Percentiles rank a stretch among this genome's conserved stretches.
Evolutionary conservation across 2,797 vertebrate genomes (phyloP).

Genomic region (Ctenochaetus hawaiiensis): DNA sequence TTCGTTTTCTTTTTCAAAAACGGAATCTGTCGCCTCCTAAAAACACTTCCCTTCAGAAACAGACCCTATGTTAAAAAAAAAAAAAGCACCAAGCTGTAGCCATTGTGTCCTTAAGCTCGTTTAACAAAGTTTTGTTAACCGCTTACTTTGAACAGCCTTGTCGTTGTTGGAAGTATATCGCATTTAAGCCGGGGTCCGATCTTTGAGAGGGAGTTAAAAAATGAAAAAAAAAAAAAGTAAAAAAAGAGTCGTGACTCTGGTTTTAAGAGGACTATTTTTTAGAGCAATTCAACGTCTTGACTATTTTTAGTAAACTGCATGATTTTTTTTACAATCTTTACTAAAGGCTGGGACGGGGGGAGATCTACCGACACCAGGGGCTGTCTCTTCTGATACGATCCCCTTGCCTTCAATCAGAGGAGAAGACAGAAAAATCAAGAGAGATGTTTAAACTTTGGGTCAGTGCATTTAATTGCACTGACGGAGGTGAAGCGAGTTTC

Average conservation of each 20-base stretch:
- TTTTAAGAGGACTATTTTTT: slow-evolving; percentile 84
- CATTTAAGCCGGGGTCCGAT: slow-evolving; percentile 63
- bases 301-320: slow-evolving; percentile 87
- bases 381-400: slow-evolving; percentile 75
- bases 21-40: slow-evolving; percentile 49
- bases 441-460: slow-evolving; percentile 59
- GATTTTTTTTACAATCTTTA: slow-evolving; percentile 86
- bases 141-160: slow-evolving; percentile 77
- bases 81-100: slow-evolving; percentile 83
- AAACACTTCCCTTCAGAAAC: slow-evolving; percentile 52
- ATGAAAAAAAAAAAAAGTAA: background rate
- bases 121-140: slow-evolving; percentile 76
- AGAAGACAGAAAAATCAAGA: slow-evolving; percentile 57
- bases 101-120: slow-evolving; percentile 85
- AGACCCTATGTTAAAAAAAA: slow-evolving; percentile 46
- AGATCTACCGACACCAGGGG: slow-evolving; percentile 78
- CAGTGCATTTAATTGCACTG: slow-evolving; percentile 47
- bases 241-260: slow-evolving; percentile 64
- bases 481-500: slow-evolving; percentile 76
- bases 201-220: slow-evolving; percentile 39
- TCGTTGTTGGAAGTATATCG: slow-evolving; percentile 64
- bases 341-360: slow-evolving; percentile 72
- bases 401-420: slow-evolving; percentile 86
- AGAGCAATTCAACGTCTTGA: slow-evolving; percentile 74
- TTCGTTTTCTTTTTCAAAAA: slow-evolving; percentile 50